phyloP scores from a whole-genome alignment of 2,113 vertebrate genomes.

The Orcinus orca region DNA sequence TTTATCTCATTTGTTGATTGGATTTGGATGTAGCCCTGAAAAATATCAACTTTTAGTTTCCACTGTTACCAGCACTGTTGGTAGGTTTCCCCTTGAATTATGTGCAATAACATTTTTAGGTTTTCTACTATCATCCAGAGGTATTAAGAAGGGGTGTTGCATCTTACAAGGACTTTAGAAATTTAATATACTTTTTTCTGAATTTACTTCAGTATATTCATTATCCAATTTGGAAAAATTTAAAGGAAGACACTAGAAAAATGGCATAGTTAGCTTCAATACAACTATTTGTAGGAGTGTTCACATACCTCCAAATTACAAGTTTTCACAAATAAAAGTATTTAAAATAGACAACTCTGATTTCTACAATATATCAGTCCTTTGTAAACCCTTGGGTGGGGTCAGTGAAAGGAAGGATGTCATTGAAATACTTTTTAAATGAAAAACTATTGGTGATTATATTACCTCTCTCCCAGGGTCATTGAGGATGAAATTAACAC shows the following conservation, averaged over 20 bases:
- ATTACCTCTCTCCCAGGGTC: background rate
- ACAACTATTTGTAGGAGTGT: background rate
- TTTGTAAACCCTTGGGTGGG: background rate
- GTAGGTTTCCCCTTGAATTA: background rate
- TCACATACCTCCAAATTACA: background rate
- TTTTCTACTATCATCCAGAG: background rate
- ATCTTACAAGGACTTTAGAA: background rate
- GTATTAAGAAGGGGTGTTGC: background rate
- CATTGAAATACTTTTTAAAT: background rate
- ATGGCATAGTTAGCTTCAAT: background rate
- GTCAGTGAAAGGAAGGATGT: background rate
- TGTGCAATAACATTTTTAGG: background rate
- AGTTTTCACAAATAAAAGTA: background rate
- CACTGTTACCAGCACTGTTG: background rate
- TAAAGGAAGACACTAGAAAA: slow-evolving; percentile 3
- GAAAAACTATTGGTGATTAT: background rate
- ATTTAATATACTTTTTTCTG: background rate
- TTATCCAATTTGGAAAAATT: background rate
- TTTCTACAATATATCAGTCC: background rate
- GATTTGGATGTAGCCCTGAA: background rate
- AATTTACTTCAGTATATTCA: background rate
- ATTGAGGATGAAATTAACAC: background rate
- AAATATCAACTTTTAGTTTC: background rate
- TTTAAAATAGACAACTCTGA: background rate
- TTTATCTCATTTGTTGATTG: background rate